phyloP scores from a whole-genome alignment of 2,113 vertebrate species.

The Chascanopsetta lugubris region DNA sequence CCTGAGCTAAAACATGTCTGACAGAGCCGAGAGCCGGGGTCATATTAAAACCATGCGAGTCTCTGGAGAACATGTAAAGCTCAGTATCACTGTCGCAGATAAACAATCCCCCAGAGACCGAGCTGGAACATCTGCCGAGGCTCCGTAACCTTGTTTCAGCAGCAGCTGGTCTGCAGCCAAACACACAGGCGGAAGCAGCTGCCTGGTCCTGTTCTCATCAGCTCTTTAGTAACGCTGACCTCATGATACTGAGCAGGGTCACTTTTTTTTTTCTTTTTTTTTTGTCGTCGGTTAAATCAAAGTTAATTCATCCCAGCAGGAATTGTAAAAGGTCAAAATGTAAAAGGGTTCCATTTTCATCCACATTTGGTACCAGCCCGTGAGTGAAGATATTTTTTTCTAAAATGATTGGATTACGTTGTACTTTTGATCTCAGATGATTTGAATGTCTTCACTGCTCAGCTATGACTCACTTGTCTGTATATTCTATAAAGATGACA shows the following conservation, averaged over 20 bases:
- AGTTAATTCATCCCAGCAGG: too few species aligned
- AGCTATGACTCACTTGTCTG: too few species aligned
- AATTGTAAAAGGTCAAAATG: too few species aligned
- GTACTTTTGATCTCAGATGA: too few species aligned
- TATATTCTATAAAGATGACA: too few species aligned
- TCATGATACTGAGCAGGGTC: not conserved
- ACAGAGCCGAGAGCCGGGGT: not conserved
- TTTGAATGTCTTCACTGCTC: too few species aligned
- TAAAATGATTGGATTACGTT: too few species aligned
- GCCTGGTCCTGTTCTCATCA: constrained; percentile 40
- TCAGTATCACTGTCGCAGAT: not conserved
- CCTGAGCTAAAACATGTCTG: not conserved
- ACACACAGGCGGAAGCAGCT: constrained; percentile 63
- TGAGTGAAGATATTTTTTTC: too few species aligned
- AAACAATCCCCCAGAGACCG: constrained; percentile 4
- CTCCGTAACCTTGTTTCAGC: constrained; percentile 64
- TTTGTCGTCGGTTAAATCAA: too few species aligned
- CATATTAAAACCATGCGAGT: constrained; percentile 1
- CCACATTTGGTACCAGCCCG: too few species aligned
- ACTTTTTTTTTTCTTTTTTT: not conserved
- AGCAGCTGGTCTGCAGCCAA: constrained; percentile 61
- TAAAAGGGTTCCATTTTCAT: too few species aligned
- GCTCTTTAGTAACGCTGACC: constrained; percentile 35
- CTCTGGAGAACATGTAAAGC: not conserved
- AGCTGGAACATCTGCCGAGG: constrained; percentile 43